Conservation (phyloP, 30 jellyfish, hydroid and myxozoan genomes). For the Phacellophora camtschatica region DNA sequence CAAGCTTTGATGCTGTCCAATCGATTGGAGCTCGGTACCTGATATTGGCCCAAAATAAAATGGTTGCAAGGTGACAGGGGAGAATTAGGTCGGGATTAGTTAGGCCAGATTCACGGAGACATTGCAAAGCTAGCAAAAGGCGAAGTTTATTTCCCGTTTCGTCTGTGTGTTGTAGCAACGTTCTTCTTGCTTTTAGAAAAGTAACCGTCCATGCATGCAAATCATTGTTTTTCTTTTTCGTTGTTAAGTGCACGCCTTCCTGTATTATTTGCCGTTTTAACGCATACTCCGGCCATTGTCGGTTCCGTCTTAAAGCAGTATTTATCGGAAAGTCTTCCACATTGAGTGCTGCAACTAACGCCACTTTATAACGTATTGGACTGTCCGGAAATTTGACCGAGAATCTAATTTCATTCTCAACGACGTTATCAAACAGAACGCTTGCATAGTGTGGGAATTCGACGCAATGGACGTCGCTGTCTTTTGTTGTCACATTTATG, state of each 20-base stretch:
- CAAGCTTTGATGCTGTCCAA: conserved; percentile 71
- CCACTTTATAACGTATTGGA: conserved; percentile 41
- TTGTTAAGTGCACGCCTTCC: conserved; percentile 81
- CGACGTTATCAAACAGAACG: conserved; percentile 27
- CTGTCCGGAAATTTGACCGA: conserved; percentile 47
- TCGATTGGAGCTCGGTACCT: conserved; percentile 64
- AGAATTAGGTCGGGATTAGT: conserved; percentile 67
- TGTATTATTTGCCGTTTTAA: conserved; percentile 32
- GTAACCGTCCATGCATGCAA: conserved; percentile 85
- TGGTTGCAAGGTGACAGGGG: conserved; percentile 78
- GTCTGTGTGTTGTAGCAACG: conserved; percentile 67
- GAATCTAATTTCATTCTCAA: conserved; percentile 47
- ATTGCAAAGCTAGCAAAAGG: conserved; percentile 73
- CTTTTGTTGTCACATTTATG: conserved; percentile 24
- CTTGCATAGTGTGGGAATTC: conserved; percentile 59
- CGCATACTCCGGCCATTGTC: conserved; percentile 76
- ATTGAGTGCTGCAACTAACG: conserved; percentile 66
- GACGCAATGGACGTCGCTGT: background rate
- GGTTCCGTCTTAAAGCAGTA: conserved; percentile 13
- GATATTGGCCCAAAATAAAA: conserved; percentile 80
- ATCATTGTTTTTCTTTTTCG: conserved; percentile 37
- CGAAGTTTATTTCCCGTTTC: conserved; percentile 62
- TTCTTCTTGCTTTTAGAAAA: conserved; percentile 70
- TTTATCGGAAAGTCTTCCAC: conserved; percentile 57
- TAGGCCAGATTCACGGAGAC: conserved; percentile 61